Evolutionary conservation across 2,113 vertebrate genomes (phyloP).

Genomic region (Cervus canadensis): DNA sequence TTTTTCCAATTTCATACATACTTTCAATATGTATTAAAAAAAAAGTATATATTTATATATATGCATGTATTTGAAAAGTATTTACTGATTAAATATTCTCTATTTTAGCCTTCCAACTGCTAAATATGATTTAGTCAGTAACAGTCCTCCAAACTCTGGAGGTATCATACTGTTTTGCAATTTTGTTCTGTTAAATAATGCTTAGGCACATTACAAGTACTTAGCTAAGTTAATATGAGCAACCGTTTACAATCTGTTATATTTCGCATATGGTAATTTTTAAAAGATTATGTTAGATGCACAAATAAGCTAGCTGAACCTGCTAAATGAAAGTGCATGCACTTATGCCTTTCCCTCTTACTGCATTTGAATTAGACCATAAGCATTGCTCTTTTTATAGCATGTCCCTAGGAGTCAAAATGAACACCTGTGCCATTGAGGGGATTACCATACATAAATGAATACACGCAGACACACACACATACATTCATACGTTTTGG

Average conservation of each 20-base stretch:
- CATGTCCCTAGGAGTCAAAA: neutral
- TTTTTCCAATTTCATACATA: conserved; percentile 12
- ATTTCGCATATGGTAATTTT: conserved; percentile 71
- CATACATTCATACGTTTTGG: neutral
- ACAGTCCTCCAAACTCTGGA: conserved; percentile 53
- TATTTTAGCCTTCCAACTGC: conserved; percentile 30
- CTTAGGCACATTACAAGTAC: conserved; percentile 68
- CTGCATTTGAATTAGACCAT: conserved; percentile 45
- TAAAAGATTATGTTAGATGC: conserved; percentile 57
- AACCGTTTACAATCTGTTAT: conserved; percentile 73
- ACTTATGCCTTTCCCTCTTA: conserved; percentile 49
- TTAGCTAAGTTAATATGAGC: conserved; percentile 72
- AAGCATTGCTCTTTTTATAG: conserved; percentile 23
- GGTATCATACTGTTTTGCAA: conserved; percentile 60
- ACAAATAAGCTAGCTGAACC: conserved; percentile 61
- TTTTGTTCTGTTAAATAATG: conserved; percentile 68
- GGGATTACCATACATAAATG: neutral
- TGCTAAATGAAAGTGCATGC: conserved; percentile 40
- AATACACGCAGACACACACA: neutral
- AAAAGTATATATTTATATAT: neutral
- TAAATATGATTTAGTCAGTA: conserved; percentile 50
- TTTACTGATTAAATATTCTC: neutral
- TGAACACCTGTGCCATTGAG: neutral
- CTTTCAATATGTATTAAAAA: neutral
- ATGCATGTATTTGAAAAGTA: conserved; percentile 2